Evolutionary conservation across 2,113 vertebrate genomes (phyloP).

Genomic region (Zosterops pallidus): DNA sequence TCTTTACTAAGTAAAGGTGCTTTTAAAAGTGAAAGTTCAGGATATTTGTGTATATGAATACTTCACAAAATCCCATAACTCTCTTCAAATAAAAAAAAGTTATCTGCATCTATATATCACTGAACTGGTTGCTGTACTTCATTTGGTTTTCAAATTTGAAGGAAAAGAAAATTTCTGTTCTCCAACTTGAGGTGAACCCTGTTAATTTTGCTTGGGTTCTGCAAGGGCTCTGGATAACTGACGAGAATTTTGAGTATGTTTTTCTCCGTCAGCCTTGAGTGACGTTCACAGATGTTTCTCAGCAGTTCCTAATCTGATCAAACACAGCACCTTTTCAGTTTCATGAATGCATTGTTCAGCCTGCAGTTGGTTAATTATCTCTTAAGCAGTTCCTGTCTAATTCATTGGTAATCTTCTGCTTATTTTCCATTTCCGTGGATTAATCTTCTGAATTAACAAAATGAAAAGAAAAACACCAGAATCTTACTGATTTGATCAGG

Average conservation of each 20-base stretch:
- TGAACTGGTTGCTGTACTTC: background rate
- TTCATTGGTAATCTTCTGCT: background rate
- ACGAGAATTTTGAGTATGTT: background rate
- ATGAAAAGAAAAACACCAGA: background rate
- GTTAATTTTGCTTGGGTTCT: background rate
- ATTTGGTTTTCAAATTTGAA: background rate
- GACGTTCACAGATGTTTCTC: constrained; percentile 18
- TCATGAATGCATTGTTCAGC: background rate
- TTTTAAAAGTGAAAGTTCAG: background rate
- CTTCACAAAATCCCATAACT: background rate
- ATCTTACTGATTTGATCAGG: background rate
- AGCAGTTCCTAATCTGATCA: constrained; percentile 3
- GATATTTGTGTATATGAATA: background rate
- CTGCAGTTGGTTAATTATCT: constrained; percentile 1
- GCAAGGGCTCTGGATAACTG: background rate
- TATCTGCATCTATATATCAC: background rate
- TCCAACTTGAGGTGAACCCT: background rate
- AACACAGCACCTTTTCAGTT: background rate
- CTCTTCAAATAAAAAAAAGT: background rate
- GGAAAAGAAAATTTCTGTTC: background rate
- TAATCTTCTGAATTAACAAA: background rate
- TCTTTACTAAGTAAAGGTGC: background rate
- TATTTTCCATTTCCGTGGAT: background rate
- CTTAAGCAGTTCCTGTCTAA: background rate
- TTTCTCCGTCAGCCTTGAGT: background rate